Base-by-base conservation (phyloP, 1,140 invertebrate genomes). In the Mylabris phalerata region DNA sequence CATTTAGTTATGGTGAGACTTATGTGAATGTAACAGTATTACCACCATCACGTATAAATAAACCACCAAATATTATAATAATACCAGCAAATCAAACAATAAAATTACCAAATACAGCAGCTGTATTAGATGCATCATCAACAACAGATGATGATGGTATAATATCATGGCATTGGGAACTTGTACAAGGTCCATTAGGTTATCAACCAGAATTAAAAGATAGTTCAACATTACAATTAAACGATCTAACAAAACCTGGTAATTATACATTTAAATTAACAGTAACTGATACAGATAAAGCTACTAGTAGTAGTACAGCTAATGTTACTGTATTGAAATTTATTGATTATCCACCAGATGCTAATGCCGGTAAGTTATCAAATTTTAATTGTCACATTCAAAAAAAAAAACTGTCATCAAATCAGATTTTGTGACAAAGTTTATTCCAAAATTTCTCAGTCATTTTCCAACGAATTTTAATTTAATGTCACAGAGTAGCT, bases 241-340 rank as follows among this genome's bases (percentile, higher is more conserved):
- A 88, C 55, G 89, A 93, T 75, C 78, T 92, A 3, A 83, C 80
- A 42, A 83, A 87, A 48, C 88, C 93, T 4, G 94, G 95, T 55
- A 92, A 93, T 75, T 98, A 97, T 68, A 92, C 87, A 0, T 94
- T 97, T 70, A 92, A 92, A 82, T 77, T 97, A 55, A 95, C 92
- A 3, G 91, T 98, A 0, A 92, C 91, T 65, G 95, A 98, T 75
- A 89, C 90, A 0, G 90, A 96, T 75, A 89, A 92, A 62, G 85
- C 85, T 0, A 87, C 83, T 47, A 94, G 93, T 75, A 92, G 83
- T 1, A 91, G 92, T 1, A 86, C 83, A 11, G 93, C 93, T 27
- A 93, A 91, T 75, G 88, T 97, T 48, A 91, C 87, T 38, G 92
- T 97, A 10, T 77, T 95, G 7, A 93, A 95, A 80, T 87, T 90